Base-by-base conservation (phyloP, 2,113 vertebrate genomes). In the Plestiodon gilberti region DNA sequence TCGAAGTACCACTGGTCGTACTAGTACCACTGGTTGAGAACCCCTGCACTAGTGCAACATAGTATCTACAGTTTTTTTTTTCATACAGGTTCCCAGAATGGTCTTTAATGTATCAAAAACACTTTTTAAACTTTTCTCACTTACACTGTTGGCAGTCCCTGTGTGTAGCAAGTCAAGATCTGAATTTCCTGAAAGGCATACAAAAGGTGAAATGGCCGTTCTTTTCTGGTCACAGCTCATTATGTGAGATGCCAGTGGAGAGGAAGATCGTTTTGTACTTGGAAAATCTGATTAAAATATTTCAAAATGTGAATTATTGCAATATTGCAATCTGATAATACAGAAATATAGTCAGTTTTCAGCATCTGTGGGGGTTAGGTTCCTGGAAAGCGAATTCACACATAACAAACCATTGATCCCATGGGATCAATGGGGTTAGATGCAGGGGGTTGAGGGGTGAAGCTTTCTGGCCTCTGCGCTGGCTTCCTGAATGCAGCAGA, bases 101-200 rank as follows among this genome's bases (percentile, higher is more conserved):
- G 14, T 78, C 30, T 25, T 64, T 35, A 6, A 8, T 55, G 20
- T 10, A 64, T 82, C 14, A 40, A 8, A 76, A 52, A 43, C n/a
- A 48, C 8, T 23, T 30, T 81, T 48, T 70, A 25, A 52, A 20
- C 8, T 28, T 38, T 35, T 28, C 64, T 70, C 40, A 92, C 91
- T 93, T 95, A 96, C 92, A 78, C 61, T 69, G 65, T 62, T 62
- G 30, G 92, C 14, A 83, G 67, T 88, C 55, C 4, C 57, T 43
- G 48, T n/a, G 3, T 33, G 18, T 91, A 93, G 88, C 80, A 95
- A 91, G 82, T 85, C 89, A 3, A 22, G 30, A 81, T 93, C 87
- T 43, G 82, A 91, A 69, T 90, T 94, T 62, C 95, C 95, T 67
- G 95, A 95, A 0, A 94, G 94, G 88, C 92, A 94, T 9, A 55